Percentiles rank a stretch among this genome's conserved stretches.
Conservation (phyloP, 2,888 invertebrate genomes). For the Gisinianus flammeolus region DNA sequence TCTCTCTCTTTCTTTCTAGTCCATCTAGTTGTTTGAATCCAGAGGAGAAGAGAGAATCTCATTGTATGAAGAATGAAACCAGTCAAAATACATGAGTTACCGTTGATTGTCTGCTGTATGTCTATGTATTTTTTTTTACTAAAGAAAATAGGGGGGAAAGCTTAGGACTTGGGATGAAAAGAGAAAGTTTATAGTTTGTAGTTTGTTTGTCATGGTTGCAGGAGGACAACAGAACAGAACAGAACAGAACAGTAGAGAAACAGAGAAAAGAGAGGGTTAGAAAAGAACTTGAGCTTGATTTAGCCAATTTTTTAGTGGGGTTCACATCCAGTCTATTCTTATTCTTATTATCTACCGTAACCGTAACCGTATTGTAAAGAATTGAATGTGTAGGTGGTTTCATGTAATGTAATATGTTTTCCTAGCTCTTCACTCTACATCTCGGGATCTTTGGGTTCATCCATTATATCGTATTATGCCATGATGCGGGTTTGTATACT, state of each 20-base stretch:
- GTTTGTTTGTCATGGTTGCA: not conserved
- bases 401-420: too few species aligned
- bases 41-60: not conserved
- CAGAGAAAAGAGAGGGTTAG: not conserved
- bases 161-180: not conserved
- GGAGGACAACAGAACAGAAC: not conserved
- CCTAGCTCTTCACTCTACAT: too few species aligned
- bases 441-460: too few species aligned
- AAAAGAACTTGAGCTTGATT: not conserved
- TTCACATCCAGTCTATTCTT: not conserved
- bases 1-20: too few species aligned
- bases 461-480: too few species aligned
- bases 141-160: not conserved
- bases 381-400: not conserved
- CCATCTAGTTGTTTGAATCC: not conserved
- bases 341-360: not conserved
- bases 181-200: not conserved
- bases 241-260: too few species aligned
- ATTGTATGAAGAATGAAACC: not conserved
- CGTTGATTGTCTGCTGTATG: too few species aligned
- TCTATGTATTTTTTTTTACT: not conserved
- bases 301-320: not conserved
- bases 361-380: not conserved
- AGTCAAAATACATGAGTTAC: not conserved
- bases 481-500: too few species aligned